Evolutionary conservation across 2,113 vertebrate genomes (phyloP).

Genomic region (Aplodontia rufa): DNA sequence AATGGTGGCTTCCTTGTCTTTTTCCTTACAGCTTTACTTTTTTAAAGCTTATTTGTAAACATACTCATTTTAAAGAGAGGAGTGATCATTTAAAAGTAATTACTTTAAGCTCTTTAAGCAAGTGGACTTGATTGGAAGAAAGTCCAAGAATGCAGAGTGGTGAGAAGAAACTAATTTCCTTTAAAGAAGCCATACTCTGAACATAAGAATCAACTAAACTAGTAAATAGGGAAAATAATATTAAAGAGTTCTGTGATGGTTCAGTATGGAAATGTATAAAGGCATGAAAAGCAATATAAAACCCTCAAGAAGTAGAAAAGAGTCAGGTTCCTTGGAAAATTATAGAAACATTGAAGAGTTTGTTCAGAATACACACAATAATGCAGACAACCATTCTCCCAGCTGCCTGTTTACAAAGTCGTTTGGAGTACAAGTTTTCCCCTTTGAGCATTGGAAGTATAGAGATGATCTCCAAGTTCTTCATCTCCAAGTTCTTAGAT

Average conservation of each 20-base stretch:
- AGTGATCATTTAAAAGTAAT: slow-evolving; percentile 9
- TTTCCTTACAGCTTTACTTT: neutral
- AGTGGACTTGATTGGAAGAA: neutral
- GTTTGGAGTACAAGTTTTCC: neutral
- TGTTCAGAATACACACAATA: neutral
- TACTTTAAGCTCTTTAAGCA: slow-evolving; percentile 3
- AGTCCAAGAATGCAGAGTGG: neutral
- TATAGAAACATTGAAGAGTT: neutral
- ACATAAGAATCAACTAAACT: neutral
- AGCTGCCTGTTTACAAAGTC: neutral
- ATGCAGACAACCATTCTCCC: neutral
- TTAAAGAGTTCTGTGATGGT: neutral
- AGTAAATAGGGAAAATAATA: neutral
- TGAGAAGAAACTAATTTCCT: neutral
- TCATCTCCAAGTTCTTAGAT: neutral
- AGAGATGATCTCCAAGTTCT: slow-evolving; percentile 21
- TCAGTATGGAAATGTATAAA: slow-evolving; percentile 19
- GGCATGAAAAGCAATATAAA: neutral
- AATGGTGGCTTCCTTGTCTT: neutral
- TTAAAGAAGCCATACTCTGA: slow-evolving; percentile 3
- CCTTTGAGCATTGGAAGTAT: neutral
- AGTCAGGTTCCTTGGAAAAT: slow-evolving; percentile 18
- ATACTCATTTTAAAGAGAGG: slow-evolving; percentile 33
- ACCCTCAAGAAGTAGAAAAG: neutral
- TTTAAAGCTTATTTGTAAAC: slow-evolving; percentile 5